Conservation (phyloP, 2,888 invertebrate genomes). For the Colostygia pectinataria region DNA sequence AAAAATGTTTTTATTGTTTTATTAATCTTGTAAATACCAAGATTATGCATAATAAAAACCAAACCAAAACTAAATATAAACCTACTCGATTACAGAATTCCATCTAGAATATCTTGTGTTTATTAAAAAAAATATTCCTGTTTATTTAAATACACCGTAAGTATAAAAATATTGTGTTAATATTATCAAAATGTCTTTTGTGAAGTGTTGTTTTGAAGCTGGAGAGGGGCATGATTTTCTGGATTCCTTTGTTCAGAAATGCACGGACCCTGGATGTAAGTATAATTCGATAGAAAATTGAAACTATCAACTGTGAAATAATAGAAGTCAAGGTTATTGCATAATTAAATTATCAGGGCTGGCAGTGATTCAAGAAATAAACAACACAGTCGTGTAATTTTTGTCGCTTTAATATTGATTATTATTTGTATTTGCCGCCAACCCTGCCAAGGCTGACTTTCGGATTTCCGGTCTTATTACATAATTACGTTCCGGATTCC, state of each 20-base stretch:
- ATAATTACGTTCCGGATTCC: slow-evolving; percentile 11
- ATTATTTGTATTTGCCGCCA: slow-evolving; percentile 49
- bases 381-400: neutral
- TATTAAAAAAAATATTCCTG: no score
- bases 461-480: slow-evolving; percentile 24
- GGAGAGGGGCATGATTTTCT: slow-evolving; percentile 89
- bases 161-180: neutral
- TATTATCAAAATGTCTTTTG: slow-evolving; percentile 82
- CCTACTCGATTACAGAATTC: slow-evolving; percentile 28
- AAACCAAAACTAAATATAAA: slow-evolving; percentile 7
- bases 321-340: slow-evolving; percentile 11
- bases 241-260: slow-evolving; percentile 89
- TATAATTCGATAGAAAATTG: slow-evolving; percentile 47
- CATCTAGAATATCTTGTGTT: slow-evolving; percentile 10
- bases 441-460: slow-evolving; percentile 39
- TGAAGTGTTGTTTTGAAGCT: slow-evolving; percentile 91
- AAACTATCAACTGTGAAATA: neutral
- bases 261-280: slow-evolving; percentile 93
- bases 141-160: neutral
- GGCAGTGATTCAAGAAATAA: slow-evolving; percentile 22
- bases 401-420: slow-evolving; percentile 44
- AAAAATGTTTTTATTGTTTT: slow-evolving; percentile 34
- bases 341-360: slow-evolving; percentile 36
- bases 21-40: slow-evolving; percentile 4
- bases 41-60: no score